Base-by-base conservation (phyloP, 2,888 invertebrate species). In the Dugesia japonica region DNA sequence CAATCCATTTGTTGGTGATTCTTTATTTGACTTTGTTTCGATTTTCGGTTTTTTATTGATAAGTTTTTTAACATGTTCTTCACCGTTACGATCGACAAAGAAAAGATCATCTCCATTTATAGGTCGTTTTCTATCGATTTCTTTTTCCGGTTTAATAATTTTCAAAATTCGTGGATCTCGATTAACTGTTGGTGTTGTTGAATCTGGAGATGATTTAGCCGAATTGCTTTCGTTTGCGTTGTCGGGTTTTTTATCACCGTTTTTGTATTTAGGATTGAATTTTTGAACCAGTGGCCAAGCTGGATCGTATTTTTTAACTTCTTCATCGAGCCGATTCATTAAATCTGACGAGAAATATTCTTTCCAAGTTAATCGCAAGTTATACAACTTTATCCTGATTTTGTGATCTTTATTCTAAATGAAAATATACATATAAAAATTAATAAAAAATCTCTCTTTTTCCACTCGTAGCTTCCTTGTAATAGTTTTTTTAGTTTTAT, bases 321-420 rank as follows among this genome's bases (percentile, higher is more conserved):
- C 28, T 15, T 77, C 27, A 71, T 77, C 77, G 17, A 77, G 23
- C 20, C 31, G 28, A n/a, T 77, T n/a, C 20, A 77, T 20, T 56
- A 28, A 42, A 13, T 38, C 26, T 9, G 33, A 28, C 28, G 56
- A 26, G 31, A 77, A 77, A 38, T 56, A 20, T 27, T 33, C 77
- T 9, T 38, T 9, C 77, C 77, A 77, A 4, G 77, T 77, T 23
- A 77, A 17, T 17, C 77, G 77, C 15, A 77, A 31, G 23, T 77
- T 77, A 56, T 56, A 78, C 42, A 77, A 42, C 28, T 77, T 77
- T n/a, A 42, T n/a, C 26, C 77, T 33, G 23, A 78, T 71, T 26
- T 77, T 76, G 31, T 76, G 28, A 28, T 77, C 77, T n/a, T 75
- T 75, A 26, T 72, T 76, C 74, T 74, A 20, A 33, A 74, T 20